Evolutionary conservation across 2,888 invertebrate species (phyloP).

Genomic region (Phortica okadai): DNA sequence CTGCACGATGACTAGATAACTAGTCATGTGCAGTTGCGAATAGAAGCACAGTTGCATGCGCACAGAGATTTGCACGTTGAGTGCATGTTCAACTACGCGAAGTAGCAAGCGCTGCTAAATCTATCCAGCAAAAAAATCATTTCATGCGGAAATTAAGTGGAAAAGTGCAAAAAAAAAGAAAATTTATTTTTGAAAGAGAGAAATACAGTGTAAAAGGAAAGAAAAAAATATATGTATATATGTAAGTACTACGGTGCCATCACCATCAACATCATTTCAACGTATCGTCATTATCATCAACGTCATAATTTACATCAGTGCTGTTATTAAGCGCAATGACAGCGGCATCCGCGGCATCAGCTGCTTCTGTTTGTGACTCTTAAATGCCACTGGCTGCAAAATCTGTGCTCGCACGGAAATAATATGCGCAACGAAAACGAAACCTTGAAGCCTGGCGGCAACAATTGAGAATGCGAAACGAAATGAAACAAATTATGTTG

Average conservation of each 20-base stretch:
- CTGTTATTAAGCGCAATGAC: neutral
- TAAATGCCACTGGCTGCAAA: slow-evolving; percentile 13
- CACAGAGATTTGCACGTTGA: slow-evolving; percentile 1
- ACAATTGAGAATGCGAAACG: slow-evolving; percentile 1
- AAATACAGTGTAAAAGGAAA: neutral
- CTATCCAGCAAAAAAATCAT: slow-evolving; percentile 29
- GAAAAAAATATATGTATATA: neutral
- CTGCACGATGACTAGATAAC: slow-evolving; percentile 1
- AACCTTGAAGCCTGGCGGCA: slow-evolving; percentile 21
- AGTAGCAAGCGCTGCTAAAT: slow-evolving; percentile 16
- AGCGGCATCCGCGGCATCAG: slow-evolving; percentile 17
- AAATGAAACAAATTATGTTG: slow-evolving; percentile 2
- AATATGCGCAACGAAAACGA: slow-evolving; percentile 19
- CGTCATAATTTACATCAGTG: slow-evolving; percentile 30
- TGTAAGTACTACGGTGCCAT: neutral
- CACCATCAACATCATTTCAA: slow-evolving; percentile 24
- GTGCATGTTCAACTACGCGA: slow-evolving; percentile 38
- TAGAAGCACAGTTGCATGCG: slow-evolving; percentile 18
- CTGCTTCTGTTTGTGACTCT: neutral
- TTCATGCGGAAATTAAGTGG: slow-evolving; percentile 44
- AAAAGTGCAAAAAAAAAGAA: slow-evolving; percentile 31
- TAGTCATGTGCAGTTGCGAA: slow-evolving; percentile 13
- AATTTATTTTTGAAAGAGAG: neutral
- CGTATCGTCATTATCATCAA: slow-evolving; percentile 35
- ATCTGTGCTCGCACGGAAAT: slow-evolving; percentile 26